Percentiles rank a stretch among this genome's conserved stretches.
Conservation (phyloP, 2,113 vertebrate species). For the Dasyornis broadbenti region DNA sequence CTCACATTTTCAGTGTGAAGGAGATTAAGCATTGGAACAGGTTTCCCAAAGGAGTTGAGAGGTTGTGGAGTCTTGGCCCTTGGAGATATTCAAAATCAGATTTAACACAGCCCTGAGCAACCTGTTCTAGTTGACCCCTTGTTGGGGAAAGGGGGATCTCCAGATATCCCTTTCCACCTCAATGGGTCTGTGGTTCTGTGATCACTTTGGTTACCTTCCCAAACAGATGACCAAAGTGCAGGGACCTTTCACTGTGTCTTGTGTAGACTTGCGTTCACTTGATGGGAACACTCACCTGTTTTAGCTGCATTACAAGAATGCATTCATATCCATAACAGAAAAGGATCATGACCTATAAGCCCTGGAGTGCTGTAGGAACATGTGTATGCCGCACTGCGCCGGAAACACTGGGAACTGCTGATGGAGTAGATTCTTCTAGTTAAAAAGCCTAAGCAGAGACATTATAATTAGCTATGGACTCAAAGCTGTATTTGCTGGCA, state of each 20-base stretch:
- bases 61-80: neutral
- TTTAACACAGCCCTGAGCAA: neutral
- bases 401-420: neutral
- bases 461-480: constrained; percentile 9
- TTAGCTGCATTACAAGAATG: neutral
- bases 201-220: neutral
- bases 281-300: neutral
- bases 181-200: neutral
- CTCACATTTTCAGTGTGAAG: neutral
- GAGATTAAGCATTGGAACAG: neutral
- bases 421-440: neutral
- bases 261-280: neutral
- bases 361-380: constrained; percentile 35
- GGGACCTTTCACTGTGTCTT: neutral
- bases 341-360: constrained; percentile 25
- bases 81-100: neutral
- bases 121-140: neutral
- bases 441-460: neutral
- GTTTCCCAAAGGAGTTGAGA: neutral
- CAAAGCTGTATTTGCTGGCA: neutral
- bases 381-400: rapidly evolving
- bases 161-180: neutral
- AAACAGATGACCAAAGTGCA: neutral
- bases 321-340: neutral
- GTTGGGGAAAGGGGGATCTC: neutral